Evolutionary conservation across 1,140 invertebrate genomes (phyloP).

Genomic region (Campoletis sonorensis): DNA sequence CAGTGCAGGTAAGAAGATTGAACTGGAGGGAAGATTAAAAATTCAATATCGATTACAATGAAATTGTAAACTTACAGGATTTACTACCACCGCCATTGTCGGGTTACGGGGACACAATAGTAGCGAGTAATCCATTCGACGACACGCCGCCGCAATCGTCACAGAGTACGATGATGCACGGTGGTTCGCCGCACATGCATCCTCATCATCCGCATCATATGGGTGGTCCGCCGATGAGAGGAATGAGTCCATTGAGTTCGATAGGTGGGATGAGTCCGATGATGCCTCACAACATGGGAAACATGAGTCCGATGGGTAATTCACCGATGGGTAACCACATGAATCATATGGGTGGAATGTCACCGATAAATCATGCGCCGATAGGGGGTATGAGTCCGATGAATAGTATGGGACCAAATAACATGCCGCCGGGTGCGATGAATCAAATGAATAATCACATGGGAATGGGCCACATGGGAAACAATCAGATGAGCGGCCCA

Average conservation of each 20-base stretch:
- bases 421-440: constrained; percentile 76
- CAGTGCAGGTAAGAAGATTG: constrained; percentile 70
- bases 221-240: constrained; percentile 80
- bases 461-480: constrained; percentile 84
- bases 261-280: constrained; percentile 85
- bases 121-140: constrained; percentile 97
- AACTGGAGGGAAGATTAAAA: background rate
- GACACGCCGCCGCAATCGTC: constrained; percentile 86
- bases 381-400: constrained; percentile 82
- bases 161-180: constrained; percentile 80
- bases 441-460: constrained; percentile 80
- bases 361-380: constrained; percentile 80
- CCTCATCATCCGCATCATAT: constrained; percentile 79
- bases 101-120: constrained; percentile 94
- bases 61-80: constrained; percentile 79
- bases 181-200: constrained; percentile 77
- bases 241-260: constrained; percentile 77
- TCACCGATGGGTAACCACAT: constrained; percentile 77
- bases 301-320: constrained; percentile 74
- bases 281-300: constrained; percentile 76
- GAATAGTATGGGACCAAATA: constrained; percentile 82
- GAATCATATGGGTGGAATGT: constrained; percentile 80
- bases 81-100: constrained; percentile 88
- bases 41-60: background rate
- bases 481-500: constrained; percentile 82